These are phyloP conservation scores for Chamaetylas fuelleborni DNA, from an alignment of 2,113 vertebrate species.

Conservation along the genomic window DNA sequence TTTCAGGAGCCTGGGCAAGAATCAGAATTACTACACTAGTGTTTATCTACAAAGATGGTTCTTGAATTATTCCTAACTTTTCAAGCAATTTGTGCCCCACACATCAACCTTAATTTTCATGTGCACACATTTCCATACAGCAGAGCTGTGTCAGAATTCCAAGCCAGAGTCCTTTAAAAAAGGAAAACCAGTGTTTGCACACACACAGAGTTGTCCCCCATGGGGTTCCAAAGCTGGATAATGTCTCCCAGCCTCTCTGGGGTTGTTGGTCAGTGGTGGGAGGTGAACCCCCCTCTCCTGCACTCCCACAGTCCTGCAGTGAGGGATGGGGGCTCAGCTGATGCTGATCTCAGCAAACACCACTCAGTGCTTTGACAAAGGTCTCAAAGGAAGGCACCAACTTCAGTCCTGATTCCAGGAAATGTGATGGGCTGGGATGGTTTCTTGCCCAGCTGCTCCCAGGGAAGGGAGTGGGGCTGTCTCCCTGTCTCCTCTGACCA, in stretches of 20 bases:
- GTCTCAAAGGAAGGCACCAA: neutral
- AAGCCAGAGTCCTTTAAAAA: neutral
- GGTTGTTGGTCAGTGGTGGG: neutral
- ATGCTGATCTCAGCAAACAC: neutral
- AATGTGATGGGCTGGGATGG: neutral
- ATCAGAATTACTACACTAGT: neutral
- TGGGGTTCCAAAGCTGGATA: fast-evolving
- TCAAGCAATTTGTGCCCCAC: neutral
- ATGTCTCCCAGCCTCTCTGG: neutral
- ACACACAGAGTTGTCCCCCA: neutral
- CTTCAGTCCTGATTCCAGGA: neutral
- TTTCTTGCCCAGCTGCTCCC: neutral
- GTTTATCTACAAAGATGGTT: neutral
- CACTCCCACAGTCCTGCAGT: neutral
- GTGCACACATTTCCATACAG: neutral
- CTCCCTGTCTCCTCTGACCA: neutral
- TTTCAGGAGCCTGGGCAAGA: neutral
- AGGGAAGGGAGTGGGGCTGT: neutral
- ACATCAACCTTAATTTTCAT: neutral
- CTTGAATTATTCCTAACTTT: neutral
- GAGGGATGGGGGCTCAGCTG: neutral
- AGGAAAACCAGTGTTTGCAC: fast-evolving
- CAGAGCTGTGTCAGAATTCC: neutral
- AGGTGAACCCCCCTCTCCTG: neutral
- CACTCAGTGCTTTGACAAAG: neutral